Percentiles rank a stretch among this genome's conserved stretches.
These are phyloP conservation scores for Zaprionus ghesquierei DNA, from an alignment of 1,140 invertebrate genomes.

Conservation along the genomic window DNA sequence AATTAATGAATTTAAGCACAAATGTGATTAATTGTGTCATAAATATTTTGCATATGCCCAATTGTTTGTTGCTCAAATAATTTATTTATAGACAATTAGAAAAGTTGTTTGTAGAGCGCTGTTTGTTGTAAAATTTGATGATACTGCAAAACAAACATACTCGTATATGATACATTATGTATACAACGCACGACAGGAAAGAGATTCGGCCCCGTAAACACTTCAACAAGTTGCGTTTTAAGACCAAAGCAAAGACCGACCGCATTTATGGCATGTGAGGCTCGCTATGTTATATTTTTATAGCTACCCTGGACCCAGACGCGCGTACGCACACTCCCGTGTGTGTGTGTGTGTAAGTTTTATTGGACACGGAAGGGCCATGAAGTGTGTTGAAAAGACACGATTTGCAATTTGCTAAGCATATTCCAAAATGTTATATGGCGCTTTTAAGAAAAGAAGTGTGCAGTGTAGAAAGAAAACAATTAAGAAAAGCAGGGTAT, in stretches of 20 bases:
- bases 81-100: neutral
- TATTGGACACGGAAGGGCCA: conserved; percentile 57
- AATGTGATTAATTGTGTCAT: neutral
- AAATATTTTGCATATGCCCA: neutral
- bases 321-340: neutral
- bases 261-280: conserved; percentile 13
- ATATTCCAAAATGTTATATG: neutral
- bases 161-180: conserved; percentile 40
- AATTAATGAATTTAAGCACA: no score
- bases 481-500: conserved; percentile 10
- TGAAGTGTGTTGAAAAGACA: conserved; percentile 29
- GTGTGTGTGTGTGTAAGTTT: conserved; percentile 37
- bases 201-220: conserved; percentile 57
- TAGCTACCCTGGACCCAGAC: conserved; percentile 33
- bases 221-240: conserved; percentile 63
- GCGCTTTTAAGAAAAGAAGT: neutral
- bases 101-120: no score
- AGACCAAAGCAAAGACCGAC: conserved; percentile 2
- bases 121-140: neutral
- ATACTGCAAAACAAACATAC: neutral
- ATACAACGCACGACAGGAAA: conserved; percentile 36
- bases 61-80: neutral
- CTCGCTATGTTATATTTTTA: conserved; percentile 35
- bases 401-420: neutral
- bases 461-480: conserved; percentile 5